Evolutionary conservation across 2,797 vertebrate species (phyloP).

Genomic region (Tarsius wallacei): DNA sequence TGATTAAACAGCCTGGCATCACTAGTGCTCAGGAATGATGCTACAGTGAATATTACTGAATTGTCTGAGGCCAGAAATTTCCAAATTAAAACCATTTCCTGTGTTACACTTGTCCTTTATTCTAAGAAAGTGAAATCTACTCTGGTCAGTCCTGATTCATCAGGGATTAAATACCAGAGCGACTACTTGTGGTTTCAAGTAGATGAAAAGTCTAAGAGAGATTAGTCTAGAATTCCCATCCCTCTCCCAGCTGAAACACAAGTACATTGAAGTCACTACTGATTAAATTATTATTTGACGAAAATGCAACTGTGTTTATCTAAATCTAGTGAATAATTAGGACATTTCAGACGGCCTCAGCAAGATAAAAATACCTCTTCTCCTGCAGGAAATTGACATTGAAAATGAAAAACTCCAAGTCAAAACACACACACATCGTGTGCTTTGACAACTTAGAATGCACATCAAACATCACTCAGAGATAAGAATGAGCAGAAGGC

Average conservation of each 20-base stretch:
- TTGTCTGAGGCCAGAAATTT: neutral
- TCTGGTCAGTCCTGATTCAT: neutral
- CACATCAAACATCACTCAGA: no score
- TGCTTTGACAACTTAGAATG: no score
- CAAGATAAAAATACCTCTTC: no score
- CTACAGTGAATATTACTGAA: neutral
- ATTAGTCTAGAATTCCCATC: neutral
- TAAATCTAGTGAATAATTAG: neutral
- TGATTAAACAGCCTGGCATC: neutral
- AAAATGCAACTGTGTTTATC: neutral
- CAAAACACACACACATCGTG: no score
- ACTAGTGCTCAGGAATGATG: neutral
- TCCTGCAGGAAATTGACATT: no score
- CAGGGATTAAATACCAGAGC: neutral
- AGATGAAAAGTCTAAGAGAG: neutral
- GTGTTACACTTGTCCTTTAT: neutral
- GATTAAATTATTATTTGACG: neutral
- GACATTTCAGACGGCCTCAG: neutral
- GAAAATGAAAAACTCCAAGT: no score
- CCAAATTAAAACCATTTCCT: neutral
- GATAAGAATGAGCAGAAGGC: no score
- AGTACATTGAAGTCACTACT: neutral
- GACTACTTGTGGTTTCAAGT: neutral
- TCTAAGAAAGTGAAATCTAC: neutral
- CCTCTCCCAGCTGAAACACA: neutral